Conservation (phyloP, 2,797 vertebrate species). For the Diplodus puntazzo region DNA sequence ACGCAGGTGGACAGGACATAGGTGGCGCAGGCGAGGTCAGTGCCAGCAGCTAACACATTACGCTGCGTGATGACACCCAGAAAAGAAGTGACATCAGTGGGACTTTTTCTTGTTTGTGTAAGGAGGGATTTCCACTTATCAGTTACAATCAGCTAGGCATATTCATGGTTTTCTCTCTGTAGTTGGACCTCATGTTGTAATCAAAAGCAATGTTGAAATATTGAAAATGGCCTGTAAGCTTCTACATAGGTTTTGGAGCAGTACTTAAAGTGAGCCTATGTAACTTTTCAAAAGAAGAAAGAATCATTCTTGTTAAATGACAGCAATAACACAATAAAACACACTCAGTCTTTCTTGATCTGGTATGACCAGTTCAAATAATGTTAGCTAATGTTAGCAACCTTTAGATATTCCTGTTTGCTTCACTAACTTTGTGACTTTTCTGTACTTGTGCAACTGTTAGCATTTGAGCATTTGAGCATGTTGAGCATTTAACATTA, state of each 20-base stretch:
- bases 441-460: background rate
- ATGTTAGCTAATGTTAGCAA: background rate
- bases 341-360: conserved; percentile 25
- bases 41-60: background rate
- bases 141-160: background rate
- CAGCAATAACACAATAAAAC: no score
- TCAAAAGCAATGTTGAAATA: background rate
- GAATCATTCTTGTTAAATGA: background rate
- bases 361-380: conserved; percentile 10
- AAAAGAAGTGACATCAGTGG: background rate
- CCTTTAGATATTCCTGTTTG: background rate
- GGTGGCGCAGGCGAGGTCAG: conserved; percentile 11
- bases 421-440: background rate
- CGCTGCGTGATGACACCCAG: background rate
- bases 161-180: background rate
- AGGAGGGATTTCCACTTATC: background rate
- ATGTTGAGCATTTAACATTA: background rate
- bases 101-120: background rate
- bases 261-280: background rate
- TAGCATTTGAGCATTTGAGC: background rate
- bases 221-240: background rate
- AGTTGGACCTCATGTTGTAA: background rate
- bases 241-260: background rate
- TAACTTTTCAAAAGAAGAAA: background rate
- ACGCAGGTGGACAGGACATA: conserved; percentile 56